Percentiles rank a stretch among this genome's conserved stretches.
Conservation (phyloP, 2,888 invertebrate genomes). For the Cabera pusaria region DNA sequence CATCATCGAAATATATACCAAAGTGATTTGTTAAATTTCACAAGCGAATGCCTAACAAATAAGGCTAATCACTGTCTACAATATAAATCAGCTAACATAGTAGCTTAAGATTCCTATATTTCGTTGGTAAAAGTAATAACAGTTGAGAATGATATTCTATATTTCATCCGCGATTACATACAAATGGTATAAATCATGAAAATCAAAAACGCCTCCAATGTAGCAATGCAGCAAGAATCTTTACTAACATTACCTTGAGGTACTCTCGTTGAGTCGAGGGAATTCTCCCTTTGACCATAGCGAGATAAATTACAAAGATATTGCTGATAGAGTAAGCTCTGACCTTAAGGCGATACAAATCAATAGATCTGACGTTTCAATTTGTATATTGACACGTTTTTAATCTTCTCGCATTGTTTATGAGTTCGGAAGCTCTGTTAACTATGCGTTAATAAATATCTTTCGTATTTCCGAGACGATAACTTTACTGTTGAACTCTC, state of each 20-base stretch:
- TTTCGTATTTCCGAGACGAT: conserved; percentile 44
- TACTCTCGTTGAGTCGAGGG: conserved; percentile 31
- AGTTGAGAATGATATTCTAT: conserved; percentile 9
- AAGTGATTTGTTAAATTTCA: conserved; percentile 8
- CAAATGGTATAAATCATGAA: conserved; percentile 10
- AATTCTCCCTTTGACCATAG: conserved; percentile 13
- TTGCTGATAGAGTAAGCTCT: conserved; percentile 29
- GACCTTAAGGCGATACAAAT: conserved; percentile 66
- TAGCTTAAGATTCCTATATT: too few relatives aligned
- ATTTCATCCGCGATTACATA: conserved; percentile 18
- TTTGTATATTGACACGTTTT: conserved; percentile 78
- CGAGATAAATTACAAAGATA: conserved; percentile 28
- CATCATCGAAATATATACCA: conserved; percentile 9
- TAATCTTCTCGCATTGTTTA: conserved; percentile 75
- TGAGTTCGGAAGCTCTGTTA: conserved; percentile 67
- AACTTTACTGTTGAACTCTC: conserved; percentile 8
- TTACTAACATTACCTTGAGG: too few relatives aligned
- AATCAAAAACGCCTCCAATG: conserved; percentile 14
- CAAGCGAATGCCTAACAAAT: conserved; percentile 13
- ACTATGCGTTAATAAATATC: conserved; percentile 67
- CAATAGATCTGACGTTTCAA: conserved; percentile 77
- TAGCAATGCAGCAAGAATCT: not conserved
- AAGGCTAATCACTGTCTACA: conserved; percentile 17
- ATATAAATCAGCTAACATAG: conserved; percentile 5
- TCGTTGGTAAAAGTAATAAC: conserved; percentile 7